Conservation (phyloP, 2,888 invertebrate species). For the Standfussiana lucernea region DNA sequence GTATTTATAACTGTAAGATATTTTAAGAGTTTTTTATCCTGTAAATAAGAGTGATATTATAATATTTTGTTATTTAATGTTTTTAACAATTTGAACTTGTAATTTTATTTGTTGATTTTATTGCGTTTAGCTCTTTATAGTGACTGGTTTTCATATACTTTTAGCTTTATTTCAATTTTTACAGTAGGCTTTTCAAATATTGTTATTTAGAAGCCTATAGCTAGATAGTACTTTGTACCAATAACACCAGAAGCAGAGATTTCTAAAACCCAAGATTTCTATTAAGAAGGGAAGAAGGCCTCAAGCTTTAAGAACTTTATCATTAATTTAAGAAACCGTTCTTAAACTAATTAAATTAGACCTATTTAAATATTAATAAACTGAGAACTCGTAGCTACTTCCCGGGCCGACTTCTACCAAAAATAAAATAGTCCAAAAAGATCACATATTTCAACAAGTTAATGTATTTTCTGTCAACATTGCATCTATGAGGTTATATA, state of each 20-base stretch:
- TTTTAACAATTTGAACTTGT: constrained; percentile 57
- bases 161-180: not conserved
- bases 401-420: not conserved
- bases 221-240: not conserved
- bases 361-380: not conserved
- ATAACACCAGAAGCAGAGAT: not conserved
- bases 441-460: not conserved
- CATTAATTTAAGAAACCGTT: constrained; percentile 1
- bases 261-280: too few relatives aligned
- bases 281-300: not conserved
- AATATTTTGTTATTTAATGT: constrained; percentile 45
- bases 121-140: constrained; percentile 65
- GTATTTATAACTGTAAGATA: constrained; percentile 55
- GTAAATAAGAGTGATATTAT: constrained; percentile 36
- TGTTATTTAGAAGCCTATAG: not conserved
- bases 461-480: not conserved
- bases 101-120: constrained; percentile 58
- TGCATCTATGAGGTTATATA: constrained; percentile 20
- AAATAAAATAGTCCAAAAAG: not conserved
- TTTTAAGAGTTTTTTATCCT: constrained; percentile 52
- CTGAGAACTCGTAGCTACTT: not conserved
- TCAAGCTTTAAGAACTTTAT: constrained; percentile 1
- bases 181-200: constrained; percentile 1
- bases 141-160: constrained; percentile 28
- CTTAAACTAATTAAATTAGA: not conserved